Base-by-base conservation (phyloP, 2,797 vertebrate species). In the Falco cherrug region DNA sequence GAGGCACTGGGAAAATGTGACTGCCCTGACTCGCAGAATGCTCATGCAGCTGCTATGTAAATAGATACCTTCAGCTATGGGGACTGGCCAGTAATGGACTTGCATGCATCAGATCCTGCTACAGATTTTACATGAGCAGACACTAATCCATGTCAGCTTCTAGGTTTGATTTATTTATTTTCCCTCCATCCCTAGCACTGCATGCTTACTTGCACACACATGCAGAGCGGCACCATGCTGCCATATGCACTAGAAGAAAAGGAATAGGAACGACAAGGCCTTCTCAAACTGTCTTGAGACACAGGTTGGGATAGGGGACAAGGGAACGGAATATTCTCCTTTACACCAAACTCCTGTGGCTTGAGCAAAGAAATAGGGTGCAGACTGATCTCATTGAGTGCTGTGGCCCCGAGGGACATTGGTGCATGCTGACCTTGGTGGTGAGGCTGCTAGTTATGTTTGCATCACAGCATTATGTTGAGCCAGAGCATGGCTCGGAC, bases 391-490 rank as follows among this genome's bases (percentile, higher is more conserved):
- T 51, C 13, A 8, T 1, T 6, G 33, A 19, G 16, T 22, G 31
- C 37, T 43, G 68, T 39, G 47, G 25, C 54, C n/a, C 57, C 39
- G 15, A 31, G 33, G 25, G 33, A 20, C 1, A 1, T 3, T 9
- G 33, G 16, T 21, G 47, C n/a, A 25, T 3, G n/a, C n/a, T 54
- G 0, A n/a, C 28, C 16, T 15, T 41, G 21, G 54, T 21, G 47
- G 28, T 14, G 28, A 87, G 63, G 70, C 41, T 79, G 68, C 16
- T 60, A 0, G 0, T 17, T 26, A 31, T 0, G 0, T 33, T 59
- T 3, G 2, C 28, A 5, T 61, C 47, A 24, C 24, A 29, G 3
- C 11, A 2, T 10, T 37, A 3, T 20, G 14, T 43, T 56, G 70
- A 87, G 74, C 7, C 69, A 60, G 51, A 37, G 29, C 45, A 22